Conservation (phyloP, 2,113 vertebrate genomes). For the Xyliphius kryptos region DNA sequence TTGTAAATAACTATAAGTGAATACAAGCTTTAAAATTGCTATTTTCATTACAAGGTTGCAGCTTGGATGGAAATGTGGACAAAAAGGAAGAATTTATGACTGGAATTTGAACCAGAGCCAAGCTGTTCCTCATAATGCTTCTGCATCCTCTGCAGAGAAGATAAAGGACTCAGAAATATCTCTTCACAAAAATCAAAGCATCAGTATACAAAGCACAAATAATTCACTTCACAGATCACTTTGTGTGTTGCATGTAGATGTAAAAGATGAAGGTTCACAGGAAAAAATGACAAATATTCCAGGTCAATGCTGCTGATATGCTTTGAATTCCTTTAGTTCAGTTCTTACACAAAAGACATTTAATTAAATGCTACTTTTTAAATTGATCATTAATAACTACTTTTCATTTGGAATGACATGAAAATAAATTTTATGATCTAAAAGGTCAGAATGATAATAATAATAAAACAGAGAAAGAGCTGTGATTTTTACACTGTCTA, state of each 20-base stretch:
- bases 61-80: conserved; percentile 26
- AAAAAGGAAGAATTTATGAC: background rate
- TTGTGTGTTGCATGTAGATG: background rate
- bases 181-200: background rate
- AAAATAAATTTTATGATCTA: no score
- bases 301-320: conserved; percentile 11
- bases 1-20: background rate
- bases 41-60: conserved; percentile 39
- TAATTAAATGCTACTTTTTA: no score
- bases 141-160: background rate
- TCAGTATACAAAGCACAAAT: conserved; percentile 3
- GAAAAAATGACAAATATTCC: conserved; percentile 15
- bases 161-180: background rate
- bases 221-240: background rate
- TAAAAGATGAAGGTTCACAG: background rate
- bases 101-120: background rate
- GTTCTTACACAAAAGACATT: background rate
- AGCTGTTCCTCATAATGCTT: background rate
- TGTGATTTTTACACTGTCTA: no score
- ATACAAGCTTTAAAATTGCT: background rate
- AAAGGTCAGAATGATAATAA: no score
- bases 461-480: no score
- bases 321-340: background rate
- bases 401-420: no score
- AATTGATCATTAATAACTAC: no score